Evolutionary conservation across 2,888 invertebrate species (phyloP).

Genomic region (Physocephala rufipes): DNA sequence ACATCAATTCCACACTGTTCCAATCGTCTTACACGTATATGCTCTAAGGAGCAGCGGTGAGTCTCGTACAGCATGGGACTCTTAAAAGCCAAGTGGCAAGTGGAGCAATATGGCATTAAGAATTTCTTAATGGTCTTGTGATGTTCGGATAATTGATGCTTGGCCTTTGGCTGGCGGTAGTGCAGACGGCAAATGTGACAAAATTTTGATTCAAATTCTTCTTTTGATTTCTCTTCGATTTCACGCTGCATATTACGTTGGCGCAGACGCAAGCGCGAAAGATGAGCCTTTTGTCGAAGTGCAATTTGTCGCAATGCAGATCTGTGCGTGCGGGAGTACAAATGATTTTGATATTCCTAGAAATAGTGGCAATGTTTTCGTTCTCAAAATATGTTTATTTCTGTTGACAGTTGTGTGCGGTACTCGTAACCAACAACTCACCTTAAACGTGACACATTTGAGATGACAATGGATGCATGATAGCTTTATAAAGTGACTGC

Average conservation of each 20-base stretch:
- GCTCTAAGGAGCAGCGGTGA: slow-evolving; percentile 83
- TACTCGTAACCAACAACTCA: slow-evolving; percentile 50
- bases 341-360: slow-evolving; percentile 78
- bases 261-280: slow-evolving; percentile 80
- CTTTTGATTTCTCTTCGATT: slow-evolving; percentile 76
- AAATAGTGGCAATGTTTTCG: background rate
- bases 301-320: slow-evolving; percentile 79
- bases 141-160: slow-evolving; percentile 81
- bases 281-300: slow-evolving; percentile 76
- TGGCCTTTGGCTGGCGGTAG: slow-evolving; percentile 78
- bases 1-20: background rate
- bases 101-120: slow-evolving; percentile 82
- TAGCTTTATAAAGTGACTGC: slow-evolving; percentile 72
- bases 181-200: slow-evolving; percentile 80
- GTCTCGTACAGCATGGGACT: slow-evolving; percentile 87
- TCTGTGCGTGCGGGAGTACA: slow-evolving; percentile 77
- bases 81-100: slow-evolving; percentile 80
- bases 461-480: slow-evolving; percentile 81
- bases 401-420: too few relatives aligned
- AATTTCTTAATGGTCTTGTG: slow-evolving; percentile 88
- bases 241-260: slow-evolving; percentile 84
- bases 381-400: too few relatives aligned
- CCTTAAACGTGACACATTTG: slow-evolving; percentile 78
- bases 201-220: slow-evolving; percentile 73
- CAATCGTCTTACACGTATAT: slow-evolving; percentile 73